A percentile compares a stretch with the other conserved stretches of the same genome.
Conservation (phyloP, 2,797 vertebrate species). For the Euthynnus affinis region DNA sequence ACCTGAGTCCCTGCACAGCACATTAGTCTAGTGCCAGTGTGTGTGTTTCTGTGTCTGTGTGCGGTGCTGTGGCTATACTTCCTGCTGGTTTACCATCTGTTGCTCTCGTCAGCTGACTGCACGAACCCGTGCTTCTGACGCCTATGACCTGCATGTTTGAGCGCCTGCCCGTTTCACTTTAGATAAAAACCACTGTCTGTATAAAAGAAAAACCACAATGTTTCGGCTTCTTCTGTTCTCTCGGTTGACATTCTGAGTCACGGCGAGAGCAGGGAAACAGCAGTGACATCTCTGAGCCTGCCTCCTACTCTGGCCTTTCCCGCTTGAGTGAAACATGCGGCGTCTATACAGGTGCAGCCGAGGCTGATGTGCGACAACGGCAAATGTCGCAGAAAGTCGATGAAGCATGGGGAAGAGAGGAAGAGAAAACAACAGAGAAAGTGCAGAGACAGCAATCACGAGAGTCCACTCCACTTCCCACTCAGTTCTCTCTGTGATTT, state of each 20-base stretch:
- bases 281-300: constrained; percentile 15
- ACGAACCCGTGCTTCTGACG: constrained; percentile 64
- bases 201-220: constrained; percentile 1
- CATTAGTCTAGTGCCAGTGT: constrained; percentile 37
- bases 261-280: neutral
- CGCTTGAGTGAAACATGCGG: constrained; percentile 25
- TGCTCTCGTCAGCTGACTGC: constrained; percentile 75
- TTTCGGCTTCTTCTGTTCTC: constrained; percentile 23
- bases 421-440: constrained; percentile 24
- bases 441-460: constrained; percentile 55
- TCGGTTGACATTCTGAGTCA: constrained; percentile 48
- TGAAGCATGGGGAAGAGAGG: neutral
- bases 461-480: constrained; percentile 66
- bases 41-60: constrained; percentile 9
- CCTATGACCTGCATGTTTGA: constrained; percentile 58
- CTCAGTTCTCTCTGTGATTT: constrained; percentile 29
- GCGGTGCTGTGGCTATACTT: constrained; percentile 44
- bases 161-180: constrained; percentile 26
- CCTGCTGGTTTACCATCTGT: constrained; percentile 81
- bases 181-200: constrained; percentile 58
- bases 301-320: constrained; percentile 39
- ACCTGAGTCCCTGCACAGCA: constrained; percentile 70
- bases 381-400: constrained; percentile 40
- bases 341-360: constrained; percentile 47
- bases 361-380: constrained; percentile 46